Percentiles rank a stretch among this genome's conserved stretches.
Evolutionary conservation across 1,140 invertebrate species (phyloP).

Genomic region (Drosophila suzukii): DNA sequence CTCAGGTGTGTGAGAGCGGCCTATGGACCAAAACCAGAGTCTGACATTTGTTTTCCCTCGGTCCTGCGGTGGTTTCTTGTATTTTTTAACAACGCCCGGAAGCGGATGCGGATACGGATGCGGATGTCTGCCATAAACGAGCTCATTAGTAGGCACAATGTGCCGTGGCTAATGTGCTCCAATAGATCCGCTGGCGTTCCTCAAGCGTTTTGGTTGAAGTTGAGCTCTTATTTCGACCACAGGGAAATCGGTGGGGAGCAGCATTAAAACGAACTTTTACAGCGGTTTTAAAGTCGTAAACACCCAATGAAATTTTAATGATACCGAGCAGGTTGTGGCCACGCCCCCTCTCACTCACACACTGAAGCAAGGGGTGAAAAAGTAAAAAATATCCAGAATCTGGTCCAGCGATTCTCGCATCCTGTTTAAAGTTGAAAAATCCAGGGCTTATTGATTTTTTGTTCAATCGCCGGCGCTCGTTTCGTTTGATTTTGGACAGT

Average conservation of each 20-base stretch:
- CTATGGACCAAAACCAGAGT: constrained; percentile 28
- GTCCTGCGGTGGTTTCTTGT: constrained; percentile 1
- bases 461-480: constrained; percentile 17
- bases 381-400: constrained; percentile 5
- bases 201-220: constrained; percentile 28
- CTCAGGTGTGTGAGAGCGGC: constrained; percentile 33
- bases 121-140: constrained; percentile 69
- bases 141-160: constrained; percentile 74
- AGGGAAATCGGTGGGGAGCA: constrained; percentile 11
- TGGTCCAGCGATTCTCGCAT: constrained; percentile 12
- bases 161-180: constrained; percentile 52
- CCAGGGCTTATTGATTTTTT: constrained; percentile 60
- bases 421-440: constrained; percentile 51
- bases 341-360: constrained; percentile 7
- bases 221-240: constrained; percentile 63
- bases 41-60: constrained; percentile 32
- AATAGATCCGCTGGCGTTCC: constrained; percentile 35
- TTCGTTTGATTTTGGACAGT: constrained; percentile 60
- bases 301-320: constrained; percentile 76
- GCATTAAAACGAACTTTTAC: constrained; percentile 59
- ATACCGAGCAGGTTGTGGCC: constrained; percentile 29
- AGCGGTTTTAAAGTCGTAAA: constrained; percentile 73
- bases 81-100: constrained; percentile 44
- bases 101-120: constrained; percentile 50
- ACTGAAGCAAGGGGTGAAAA: constrained; percentile 2